Evolutionary conservation across 2,888 invertebrate genomes (phyloP).

Genomic region (Axea sp.): DNA sequence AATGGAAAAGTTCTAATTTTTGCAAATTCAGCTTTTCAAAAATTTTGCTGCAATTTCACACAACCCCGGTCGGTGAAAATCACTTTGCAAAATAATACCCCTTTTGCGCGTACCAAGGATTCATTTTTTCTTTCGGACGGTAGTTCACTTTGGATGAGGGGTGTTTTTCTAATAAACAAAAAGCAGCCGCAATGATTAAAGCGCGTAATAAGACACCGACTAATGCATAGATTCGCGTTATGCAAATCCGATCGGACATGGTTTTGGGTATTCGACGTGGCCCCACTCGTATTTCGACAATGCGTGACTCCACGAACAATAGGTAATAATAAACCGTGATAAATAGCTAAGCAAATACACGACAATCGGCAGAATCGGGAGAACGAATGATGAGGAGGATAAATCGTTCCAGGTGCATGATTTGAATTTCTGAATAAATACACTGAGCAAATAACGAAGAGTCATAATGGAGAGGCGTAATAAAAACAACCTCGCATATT

Average conservation of each 20-base stretch:
- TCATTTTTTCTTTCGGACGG: no score
- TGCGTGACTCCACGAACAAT: constrained; percentile 76
- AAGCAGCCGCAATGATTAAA: constrained; percentile 68
- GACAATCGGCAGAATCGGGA: constrained; percentile 69
- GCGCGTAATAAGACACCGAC: constrained; percentile 74
- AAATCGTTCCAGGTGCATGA: constrained; percentile 72
- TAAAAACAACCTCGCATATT: constrained; percentile 34
- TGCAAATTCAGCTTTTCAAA: no score
- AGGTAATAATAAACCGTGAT: constrained; percentile 80
- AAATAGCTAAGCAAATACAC: constrained; percentile 78
- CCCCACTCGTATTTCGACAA: constrained; percentile 73
- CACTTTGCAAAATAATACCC: no score
- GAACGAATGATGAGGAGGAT: constrained; percentile 59
- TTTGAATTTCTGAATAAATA: constrained; percentile 73
- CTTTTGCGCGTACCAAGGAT: no score
- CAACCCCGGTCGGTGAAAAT: no score
- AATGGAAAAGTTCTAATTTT: no score
- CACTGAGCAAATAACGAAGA: constrained; percentile 69
- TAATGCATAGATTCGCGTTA: constrained; percentile 66
- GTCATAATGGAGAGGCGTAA: constrained; percentile 55
- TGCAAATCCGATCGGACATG: constrained; percentile 79
- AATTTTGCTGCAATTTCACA: no score
- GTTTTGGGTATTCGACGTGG: constrained; percentile 75
- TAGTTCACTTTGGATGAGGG: no score
- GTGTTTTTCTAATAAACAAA: no score